These are phyloP conservation scores for Drosophila niveifrons DNA, from an alignment of 2,888 invertebrate species.

Conservation along the genomic window DNA sequence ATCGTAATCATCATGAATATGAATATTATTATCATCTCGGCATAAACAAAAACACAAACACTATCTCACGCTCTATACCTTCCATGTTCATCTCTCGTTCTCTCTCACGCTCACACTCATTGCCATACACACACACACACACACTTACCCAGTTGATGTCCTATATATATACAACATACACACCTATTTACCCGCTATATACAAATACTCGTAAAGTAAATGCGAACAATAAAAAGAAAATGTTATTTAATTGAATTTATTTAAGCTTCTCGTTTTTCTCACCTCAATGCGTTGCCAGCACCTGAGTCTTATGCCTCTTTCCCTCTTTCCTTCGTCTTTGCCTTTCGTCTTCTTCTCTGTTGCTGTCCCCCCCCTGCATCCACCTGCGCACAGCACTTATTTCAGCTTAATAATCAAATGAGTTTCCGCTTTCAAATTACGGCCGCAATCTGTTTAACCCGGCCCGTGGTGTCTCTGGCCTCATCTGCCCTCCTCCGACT, in stretches of 20 bases:
- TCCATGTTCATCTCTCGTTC: background rate
- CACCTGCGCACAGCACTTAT: slow-evolving; percentile 59
- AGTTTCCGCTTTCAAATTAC: slow-evolving; percentile 80
- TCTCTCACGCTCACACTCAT: slow-evolving; percentile 12
- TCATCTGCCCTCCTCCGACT: background rate
- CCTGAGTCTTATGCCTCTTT: slow-evolving; percentile 23
- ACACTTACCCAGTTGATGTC: slow-evolving; percentile 24
- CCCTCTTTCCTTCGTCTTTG: background rate
- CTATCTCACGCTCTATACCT: slow-evolving; percentile 2
- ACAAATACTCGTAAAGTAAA: slow-evolving; percentile 69
- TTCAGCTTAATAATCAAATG: slow-evolving; percentile 80
- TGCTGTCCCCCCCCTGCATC: background rate
- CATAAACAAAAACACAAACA: slow-evolving; percentile 20
- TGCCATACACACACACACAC: slow-evolving; percentile 13
- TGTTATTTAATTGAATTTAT: slow-evolving; percentile 82
- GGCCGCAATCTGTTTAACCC: slow-evolving; percentile 80
- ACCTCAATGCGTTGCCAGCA: slow-evolving; percentile 48
- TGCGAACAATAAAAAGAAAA: slow-evolving; percentile 78
- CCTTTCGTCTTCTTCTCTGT: background rate
- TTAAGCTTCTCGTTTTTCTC: slow-evolving; percentile 72
- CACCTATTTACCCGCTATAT: slow-evolving; percentile 34
- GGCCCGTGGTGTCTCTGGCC: slow-evolving; percentile 43
- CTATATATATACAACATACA: slow-evolving; percentile 46
- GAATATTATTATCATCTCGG: slow-evolving; percentile 50
- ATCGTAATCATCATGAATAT: slow-evolving; percentile 61